Evolutionary conservation across 1,140 invertebrate genomes (phyloP).

Genomic region (Diachasma alloeum): DNA sequence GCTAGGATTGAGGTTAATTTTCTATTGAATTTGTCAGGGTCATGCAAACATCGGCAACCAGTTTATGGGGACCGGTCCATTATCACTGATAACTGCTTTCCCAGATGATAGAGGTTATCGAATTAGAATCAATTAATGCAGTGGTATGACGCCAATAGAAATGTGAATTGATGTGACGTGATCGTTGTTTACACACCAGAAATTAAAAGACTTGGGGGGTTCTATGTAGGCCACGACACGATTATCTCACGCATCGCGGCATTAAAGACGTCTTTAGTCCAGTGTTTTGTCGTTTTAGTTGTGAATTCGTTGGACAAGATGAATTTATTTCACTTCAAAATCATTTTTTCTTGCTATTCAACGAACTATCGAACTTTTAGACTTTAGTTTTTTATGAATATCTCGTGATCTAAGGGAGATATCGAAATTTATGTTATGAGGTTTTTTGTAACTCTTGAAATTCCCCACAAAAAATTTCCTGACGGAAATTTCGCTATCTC

Average conservation of each 20-base stretch:
- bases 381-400: too few relatives aligned
- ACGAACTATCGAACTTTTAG: too few relatives aligned
- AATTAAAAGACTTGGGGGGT: slow-evolving; percentile 24
- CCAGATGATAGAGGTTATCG: background rate
- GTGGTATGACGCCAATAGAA: background rate
- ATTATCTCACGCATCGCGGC: slow-evolving; percentile 42
- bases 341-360: too few relatives aligned
- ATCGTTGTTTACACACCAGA: background rate
- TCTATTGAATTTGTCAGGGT: background rate
- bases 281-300: too few relatives aligned
- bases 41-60: background rate
- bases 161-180: background rate
- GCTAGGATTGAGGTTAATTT: background rate
- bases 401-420: background rate
- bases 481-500: background rate
- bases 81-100: background rate
- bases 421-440: background rate
- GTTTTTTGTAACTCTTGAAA: background rate
- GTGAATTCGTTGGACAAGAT: too few relatives aligned
- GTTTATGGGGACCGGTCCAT: background rate
- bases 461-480: background rate
- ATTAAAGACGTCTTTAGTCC: background rate
- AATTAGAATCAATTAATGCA: background rate
- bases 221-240: slow-evolving; percentile 44
- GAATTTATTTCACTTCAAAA: too few relatives aligned